Evolutionary conservation across 92 coral and sea anemone genomes (phyloP), one percentile per base, ranked within the genome.

Genomic region (Bergia sp.): DNA sequence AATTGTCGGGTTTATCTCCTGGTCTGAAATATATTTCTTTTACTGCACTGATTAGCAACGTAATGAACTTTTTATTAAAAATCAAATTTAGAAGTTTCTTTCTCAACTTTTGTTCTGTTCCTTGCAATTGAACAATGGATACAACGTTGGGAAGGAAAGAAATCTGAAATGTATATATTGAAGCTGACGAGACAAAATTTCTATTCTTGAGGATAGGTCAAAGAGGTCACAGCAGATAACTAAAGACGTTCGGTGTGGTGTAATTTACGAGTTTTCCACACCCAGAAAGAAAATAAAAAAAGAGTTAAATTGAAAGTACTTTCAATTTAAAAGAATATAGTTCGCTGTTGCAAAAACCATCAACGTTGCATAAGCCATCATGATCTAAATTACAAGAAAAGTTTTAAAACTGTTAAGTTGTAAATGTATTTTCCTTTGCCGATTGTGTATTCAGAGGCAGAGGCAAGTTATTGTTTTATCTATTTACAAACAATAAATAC

Each of bases 181-280:
- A 76, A 76, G 44, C 11, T 76, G 55, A 47, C 82, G 23, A 79
- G 37, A 45, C 57, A 47, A 79, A 45, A 12, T 79, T 15, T 47
- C 16, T 16, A 61, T 79, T 21, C 73, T 64, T 37, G 10, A 77
- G 55, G 21, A 40, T 64, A 82, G 86, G 86, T 82, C 86, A 82
- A 64, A 61, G 45, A 43, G 85, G 86, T 82, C 73, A 23, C 3
- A 38, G 15, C 21, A 75, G 21, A 41, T 11, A 75, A 77, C 4
- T 10, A 44, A 44, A 21, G 18, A n/a, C 37, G 53, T 41, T 61
- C 16, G 40, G 16, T 43, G 8, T 2, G 38, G 10, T 64, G 53
- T 13, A 64, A 64, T 61, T 39, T 57, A 7, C 23, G 41, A 37
- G 71, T 53, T 55, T 5, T n/a, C 11, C 37, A 11, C 85, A 40